Percentiles rank a stretch among this genome's conserved stretches.
These are phyloP conservation scores for Oxyura jamaicensis DNA, from an alignment of 2,113 vertebrate genomes.

Conservation along the genomic window DNA sequence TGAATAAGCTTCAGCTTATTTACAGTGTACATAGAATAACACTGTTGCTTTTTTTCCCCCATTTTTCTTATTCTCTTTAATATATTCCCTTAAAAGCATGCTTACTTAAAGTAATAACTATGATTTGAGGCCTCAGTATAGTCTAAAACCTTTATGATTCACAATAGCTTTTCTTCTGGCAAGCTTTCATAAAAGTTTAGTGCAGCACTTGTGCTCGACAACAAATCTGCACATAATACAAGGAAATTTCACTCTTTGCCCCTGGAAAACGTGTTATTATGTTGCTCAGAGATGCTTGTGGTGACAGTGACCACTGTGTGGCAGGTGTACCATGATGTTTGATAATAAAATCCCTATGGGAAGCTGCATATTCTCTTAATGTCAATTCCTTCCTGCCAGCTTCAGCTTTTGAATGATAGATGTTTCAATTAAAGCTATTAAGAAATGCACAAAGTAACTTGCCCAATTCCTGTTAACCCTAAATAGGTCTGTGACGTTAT, in stretches of 20 bases:
- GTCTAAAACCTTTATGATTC: conserved; percentile 17
- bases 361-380: conserved; percentile 37
- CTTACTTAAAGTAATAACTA: conserved; percentile 25
- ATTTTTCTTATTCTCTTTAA: background rate
- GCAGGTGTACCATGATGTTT: conserved; percentile 21
- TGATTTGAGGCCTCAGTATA: background rate
- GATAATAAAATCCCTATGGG: conserved; percentile 45
- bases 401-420: conserved; percentile 62
- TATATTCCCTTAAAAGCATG: background rate
- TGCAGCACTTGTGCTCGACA: background rate
- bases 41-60: background rate
- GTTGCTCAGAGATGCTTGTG: background rate
- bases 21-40: background rate
- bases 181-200: conserved; percentile 8
- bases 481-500: background rate
- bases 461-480: conserved; percentile 25
- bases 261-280: conserved; percentile 14
- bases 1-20: background rate
- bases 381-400: conserved; percentile 32
- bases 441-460: conserved; percentile 36
- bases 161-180: conserved; percentile 18
- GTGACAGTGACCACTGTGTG: conserved; percentile 33
- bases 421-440: conserved; percentile 61
- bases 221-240: conserved; percentile 13
- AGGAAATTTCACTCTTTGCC: conserved; percentile 23